Conservation (phyloP, 2,797 vertebrate genomes). For the Steatocranus sp. region DNA sequence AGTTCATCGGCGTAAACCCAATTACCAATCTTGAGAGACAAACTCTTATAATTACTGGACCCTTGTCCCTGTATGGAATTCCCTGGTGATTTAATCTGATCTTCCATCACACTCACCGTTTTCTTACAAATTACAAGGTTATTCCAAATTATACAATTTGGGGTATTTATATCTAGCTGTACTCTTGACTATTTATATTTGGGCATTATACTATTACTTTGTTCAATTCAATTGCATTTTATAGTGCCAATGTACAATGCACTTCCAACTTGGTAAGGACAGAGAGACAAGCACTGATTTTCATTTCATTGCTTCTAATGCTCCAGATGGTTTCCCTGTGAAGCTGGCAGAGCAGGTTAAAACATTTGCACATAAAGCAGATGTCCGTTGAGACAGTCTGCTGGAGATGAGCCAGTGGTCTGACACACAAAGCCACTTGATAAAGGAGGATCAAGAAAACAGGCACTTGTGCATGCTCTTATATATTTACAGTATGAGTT, state of each 20-base stretch:
- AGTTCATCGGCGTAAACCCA: conserved; percentile 62
- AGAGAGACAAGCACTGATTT: conserved; percentile 27
- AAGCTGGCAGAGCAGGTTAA: conserved; percentile 15
- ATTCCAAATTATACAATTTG: conserved; percentile 14
- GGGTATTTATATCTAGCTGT: neutral
- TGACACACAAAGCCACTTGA: conserved; percentile 10
- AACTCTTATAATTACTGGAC: conserved; percentile 48
- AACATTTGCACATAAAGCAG: conserved; percentile 41
- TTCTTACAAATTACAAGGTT: conserved; percentile 12
- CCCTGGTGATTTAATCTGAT: conserved; percentile 45
- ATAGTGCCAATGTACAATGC: neutral
- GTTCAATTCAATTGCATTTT: neutral
- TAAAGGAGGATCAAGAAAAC: neutral
- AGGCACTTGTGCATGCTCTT: neutral
- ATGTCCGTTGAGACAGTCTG: conserved; percentile 21
- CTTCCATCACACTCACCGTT: conserved; percentile 1
- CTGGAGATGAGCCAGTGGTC: conserved; percentile 19
- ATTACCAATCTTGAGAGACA: conserved; percentile 53
- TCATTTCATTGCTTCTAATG: conserved; percentile 13
- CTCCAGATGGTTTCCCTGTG: conserved; percentile 31
- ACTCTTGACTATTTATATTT: neutral
- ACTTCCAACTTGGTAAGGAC: conserved; percentile 4
- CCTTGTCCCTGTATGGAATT: conserved; percentile 37
- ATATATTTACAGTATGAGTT: neutral
- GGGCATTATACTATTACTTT: neutral